Percentiles rank a stretch among this genome's conserved stretches.
Conservation (phyloP, 2,888 invertebrate genomes). For the Laothoe populi region DNA sequence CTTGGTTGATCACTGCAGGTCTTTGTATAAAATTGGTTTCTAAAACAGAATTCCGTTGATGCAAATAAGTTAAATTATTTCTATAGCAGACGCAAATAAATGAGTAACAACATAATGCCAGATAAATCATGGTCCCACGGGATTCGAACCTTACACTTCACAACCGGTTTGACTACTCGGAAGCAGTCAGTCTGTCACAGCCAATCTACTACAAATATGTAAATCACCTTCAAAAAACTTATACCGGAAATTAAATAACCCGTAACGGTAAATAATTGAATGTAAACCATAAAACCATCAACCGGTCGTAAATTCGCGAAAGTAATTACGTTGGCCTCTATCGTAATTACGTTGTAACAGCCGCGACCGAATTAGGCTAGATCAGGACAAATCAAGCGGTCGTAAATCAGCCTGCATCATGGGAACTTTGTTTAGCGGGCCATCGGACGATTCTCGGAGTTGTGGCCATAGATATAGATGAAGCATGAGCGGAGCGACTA, state of each 20-base stretch:
- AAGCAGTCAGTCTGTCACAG: no score
- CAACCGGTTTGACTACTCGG: no score
- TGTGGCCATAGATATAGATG: constrained; percentile 39
- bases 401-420: constrained; percentile 49
- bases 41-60: no score
- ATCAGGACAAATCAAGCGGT: constrained; percentile 45
- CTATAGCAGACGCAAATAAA: no score
- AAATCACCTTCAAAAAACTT: not conserved
- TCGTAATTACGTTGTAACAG: constrained; percentile 35
- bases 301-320: not conserved
- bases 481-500: not conserved
- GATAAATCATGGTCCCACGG: no score
- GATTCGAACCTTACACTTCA: no score
- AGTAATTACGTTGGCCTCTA: constrained; percentile 38
- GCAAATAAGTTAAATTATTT: no score
- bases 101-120: no score
- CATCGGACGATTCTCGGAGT: constrained; percentile 41
- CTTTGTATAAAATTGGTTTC: no score
- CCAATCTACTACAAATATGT: not conserved
- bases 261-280: not conserved
- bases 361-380: constrained; percentile 52
- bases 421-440: constrained; percentile 49
- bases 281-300: not conserved
- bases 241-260: not conserved
- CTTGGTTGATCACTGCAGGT: no score